Conservation (phyloP, 2,888 invertebrate species). For the Nowickia ferox region DNA sequence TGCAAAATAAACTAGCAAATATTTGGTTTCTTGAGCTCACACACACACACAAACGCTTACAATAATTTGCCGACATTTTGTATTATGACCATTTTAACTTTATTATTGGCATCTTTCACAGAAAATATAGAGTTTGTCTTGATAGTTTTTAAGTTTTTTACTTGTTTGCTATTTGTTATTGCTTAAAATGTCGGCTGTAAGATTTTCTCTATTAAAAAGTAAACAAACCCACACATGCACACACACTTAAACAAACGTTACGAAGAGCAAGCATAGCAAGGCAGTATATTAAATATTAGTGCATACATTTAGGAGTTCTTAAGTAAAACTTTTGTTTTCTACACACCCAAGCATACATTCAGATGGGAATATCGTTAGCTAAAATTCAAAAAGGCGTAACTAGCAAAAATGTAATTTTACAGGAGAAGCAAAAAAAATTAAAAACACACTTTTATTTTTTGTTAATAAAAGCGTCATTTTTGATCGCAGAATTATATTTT, state of each 20-base stretch:
- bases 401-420: no score
- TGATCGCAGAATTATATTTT: no score
- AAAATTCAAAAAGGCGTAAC: no score
- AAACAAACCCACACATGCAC: neutral
- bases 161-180: constrained; percentile 22
- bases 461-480: no score
- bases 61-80: neutral
- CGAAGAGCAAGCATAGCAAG: neutral
- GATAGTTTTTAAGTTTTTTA: constrained; percentile 30
- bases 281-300: no score
- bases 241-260: neutral
- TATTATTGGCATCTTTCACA: constrained; percentile 61
- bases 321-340: no score
- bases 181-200: constrained; percentile 48
- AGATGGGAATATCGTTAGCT: no score
- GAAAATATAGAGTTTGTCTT: constrained; percentile 30
- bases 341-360: no score
- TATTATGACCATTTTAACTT: constrained; percentile 52
- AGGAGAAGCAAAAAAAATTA: no score
- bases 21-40: constrained; percentile 60
- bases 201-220: constrained; percentile 34
- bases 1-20: constrained; percentile 62
- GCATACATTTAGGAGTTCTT: no score
- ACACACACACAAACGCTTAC: neutral
- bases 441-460: no score